These are phyloP conservation scores for Calliphora vicina DNA, from an alignment of 1,140 invertebrate species.

Conservation along the genomic window DNA sequence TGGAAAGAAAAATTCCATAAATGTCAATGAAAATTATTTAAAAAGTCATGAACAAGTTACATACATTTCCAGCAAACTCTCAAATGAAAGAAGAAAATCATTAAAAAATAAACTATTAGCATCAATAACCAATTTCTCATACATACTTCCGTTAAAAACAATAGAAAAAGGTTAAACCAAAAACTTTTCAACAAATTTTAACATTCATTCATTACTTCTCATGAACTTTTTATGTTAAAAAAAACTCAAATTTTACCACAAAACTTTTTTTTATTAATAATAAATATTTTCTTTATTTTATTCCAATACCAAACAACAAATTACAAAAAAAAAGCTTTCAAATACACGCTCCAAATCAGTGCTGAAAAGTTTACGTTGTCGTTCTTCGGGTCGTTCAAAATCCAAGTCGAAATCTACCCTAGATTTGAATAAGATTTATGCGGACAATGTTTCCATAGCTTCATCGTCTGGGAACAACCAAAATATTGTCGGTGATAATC, in stretches of 20 bases:
- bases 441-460: background rate
- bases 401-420: constrained; percentile 38
- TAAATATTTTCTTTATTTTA: constrained; percentile 17
- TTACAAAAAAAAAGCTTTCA: constrained; percentile 38
- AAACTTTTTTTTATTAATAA: background rate
- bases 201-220: too few species aligned
- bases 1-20: background rate
- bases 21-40: constrained; percentile 15
- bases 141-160: background rate
- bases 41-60: background rate
- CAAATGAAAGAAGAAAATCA: background rate
- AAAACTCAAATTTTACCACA: too few species aligned
- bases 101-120: background rate
- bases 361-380: constrained; percentile 42
- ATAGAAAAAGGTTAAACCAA: background rate
- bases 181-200: background rate
- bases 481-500: background rate
- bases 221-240: too few species aligned
- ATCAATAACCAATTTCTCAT: background rate
- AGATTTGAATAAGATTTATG: constrained; percentile 27
- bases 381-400: constrained; percentile 39
- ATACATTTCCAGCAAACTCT: background rate
- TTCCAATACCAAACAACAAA: too few species aligned
- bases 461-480: background rate
- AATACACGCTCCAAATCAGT: constrained; percentile 41